Evolutionary conservation across 2,888 invertebrate species (phyloP).

Genomic region (Dione juno): DNA sequence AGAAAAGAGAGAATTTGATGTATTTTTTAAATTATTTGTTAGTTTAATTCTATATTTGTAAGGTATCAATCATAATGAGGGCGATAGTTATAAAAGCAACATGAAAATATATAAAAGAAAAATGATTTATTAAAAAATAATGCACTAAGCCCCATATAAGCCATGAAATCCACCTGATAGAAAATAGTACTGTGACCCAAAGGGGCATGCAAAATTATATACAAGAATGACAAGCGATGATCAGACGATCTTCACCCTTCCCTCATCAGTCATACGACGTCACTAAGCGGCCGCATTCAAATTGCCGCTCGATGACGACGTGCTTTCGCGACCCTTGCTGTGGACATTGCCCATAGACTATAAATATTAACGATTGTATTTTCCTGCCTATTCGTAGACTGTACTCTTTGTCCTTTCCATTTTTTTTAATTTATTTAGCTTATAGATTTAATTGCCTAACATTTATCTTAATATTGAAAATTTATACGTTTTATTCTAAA

Average conservation of each 20-base stretch:
- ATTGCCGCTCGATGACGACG: constrained; percentile 81
- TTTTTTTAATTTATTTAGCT: not conserved
- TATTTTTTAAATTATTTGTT: no score
- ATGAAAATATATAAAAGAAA: not conserved
- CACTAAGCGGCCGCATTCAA: constrained; percentile 83
- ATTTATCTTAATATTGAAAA: not conserved
- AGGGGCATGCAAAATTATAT: constrained; percentile 70
- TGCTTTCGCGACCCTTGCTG: constrained; percentile 79
- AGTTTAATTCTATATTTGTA: no score
- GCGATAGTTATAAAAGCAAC: no score
- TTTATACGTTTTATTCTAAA: not conserved
- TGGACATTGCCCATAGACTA: constrained; percentile 59
- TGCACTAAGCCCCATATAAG: constrained; percentile 1
- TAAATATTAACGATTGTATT: constrained; percentile 4
- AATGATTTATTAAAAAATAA: not conserved
- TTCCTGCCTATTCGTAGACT: constrained; percentile 24
- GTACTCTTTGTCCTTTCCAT: not conserved
- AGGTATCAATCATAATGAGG: no score
- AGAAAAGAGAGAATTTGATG: no score
- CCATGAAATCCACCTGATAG: constrained; percentile 53
- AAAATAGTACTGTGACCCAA: constrained; percentile 63
- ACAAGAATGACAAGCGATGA: constrained; percentile 73
- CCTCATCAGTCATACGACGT: constrained; percentile 81
- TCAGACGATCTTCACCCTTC: constrained; percentile 79
- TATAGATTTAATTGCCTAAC: not conserved